phyloP scores from a whole-genome alignment of 2,888 invertebrate genomes.

The Minunthozetes semirufus region DNA sequence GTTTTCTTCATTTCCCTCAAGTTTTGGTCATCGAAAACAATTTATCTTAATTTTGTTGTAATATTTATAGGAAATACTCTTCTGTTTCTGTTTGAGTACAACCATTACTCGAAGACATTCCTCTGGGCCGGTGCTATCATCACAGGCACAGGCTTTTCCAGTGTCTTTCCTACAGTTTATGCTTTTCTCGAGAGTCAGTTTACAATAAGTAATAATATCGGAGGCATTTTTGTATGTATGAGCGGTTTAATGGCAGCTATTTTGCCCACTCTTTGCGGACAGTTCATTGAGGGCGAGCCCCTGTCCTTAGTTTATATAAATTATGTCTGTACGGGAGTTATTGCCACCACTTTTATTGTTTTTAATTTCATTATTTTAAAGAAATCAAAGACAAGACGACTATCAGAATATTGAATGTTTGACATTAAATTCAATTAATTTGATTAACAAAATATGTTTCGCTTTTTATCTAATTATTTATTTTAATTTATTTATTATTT shows the following conservation, averaged over 20 bases:
- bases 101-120: not conserved
- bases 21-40: not conserved
- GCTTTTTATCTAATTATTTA: too few species aligned
- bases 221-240: not conserved
- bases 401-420: not conserved
- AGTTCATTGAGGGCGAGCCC: not conserved
- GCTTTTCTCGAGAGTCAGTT: constrained; percentile 1
- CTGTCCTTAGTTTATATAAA: not conserved
- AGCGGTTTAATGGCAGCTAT: constrained; percentile 26
- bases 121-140: not conserved
- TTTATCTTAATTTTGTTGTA: not conserved
- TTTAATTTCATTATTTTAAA: not conserved
- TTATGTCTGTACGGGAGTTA: not conserved
- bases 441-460: too few species aligned
- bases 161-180: not conserved
- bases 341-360: not conserved
- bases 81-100: not conserved
- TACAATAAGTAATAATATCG: not conserved
- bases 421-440: too few species aligned
- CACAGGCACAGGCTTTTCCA: not conserved
- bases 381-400: not conserved
- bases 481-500: too few species aligned
- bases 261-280: constrained; percentile 14
- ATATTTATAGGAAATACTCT: not conserved
- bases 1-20: not conserved